phyloP scores from a whole-genome alignment of 2,113 vertebrate species.

The Eretmodus cyanostictus region DNA sequence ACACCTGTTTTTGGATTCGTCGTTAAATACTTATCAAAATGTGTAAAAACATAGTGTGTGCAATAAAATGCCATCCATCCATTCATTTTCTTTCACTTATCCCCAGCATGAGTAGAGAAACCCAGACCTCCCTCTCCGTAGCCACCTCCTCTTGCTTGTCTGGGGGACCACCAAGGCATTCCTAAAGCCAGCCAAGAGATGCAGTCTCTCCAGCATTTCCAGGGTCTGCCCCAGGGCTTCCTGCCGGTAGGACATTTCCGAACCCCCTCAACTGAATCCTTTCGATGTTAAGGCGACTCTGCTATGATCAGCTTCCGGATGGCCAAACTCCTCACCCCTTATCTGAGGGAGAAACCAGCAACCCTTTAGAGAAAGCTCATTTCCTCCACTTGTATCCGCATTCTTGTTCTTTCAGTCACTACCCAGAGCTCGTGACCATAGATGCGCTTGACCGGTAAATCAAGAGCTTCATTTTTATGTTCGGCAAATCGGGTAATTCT shows the following conservation, averaged over 20 bases:
- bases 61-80: background rate
- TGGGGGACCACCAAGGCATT: background rate
- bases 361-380: background rate
- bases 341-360: background rate
- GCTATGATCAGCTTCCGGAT: background rate
- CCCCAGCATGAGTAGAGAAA: background rate
- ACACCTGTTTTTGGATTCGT: background rate
- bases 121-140: background rate
- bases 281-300: background rate
- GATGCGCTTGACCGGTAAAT: background rate
- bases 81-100: background rate
- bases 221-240: background rate
- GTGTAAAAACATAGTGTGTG: background rate
- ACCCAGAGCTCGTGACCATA: background rate
- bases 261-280: background rate
- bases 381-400: background rate
- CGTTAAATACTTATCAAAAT: background rate
- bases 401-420: background rate
- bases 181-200: background rate
- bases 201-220: background rate
- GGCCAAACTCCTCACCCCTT: background rate
- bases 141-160: background rate
- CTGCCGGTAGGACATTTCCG: background rate
- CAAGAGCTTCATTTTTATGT: background rate
- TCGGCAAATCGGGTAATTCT: background rate